Conservation (phyloP, 2,113 vertebrate genomes). For the Xenopus tropicalis region UCB_Xtro_10.0 CM004452.2:39087001-39087500, state of each 20-base stretch:
- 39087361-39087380: too few relatives aligned
- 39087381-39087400: background rate
- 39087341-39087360: too few relatives aligned
- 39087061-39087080: slow-evolving; percentile 45
- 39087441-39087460: slow-evolving; percentile 43
- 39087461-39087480: slow-evolving; percentile 59
- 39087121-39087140: slow-evolving; percentile 36
- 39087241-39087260: too few relatives aligned
- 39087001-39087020: too few relatives aligned
- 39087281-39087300: too few relatives aligned
- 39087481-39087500: slow-evolving; percentile 44
- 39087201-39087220: slow-evolving; percentile 60
- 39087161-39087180: slow-evolving; percentile 28
- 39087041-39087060: slow-evolving; percentile 47
- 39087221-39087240: background rate
- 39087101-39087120: slow-evolving; percentile 66
- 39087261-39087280: too few relatives aligned
- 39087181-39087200: slow-evolving; percentile 53
- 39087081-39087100: slow-evolving; percentile 69
- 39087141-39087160: slow-evolving; percentile 40
- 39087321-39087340: too few relatives aligned
- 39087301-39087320: too few relatives aligned
- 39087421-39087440: slow-evolving; percentile 29
- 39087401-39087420: slow-evolving; percentile 60
- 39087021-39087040: slow-evolving; percentile 57